Percentiles rank a stretch among this genome's conserved stretches.
Conservation (phyloP, 2,113 vertebrate species). For the Melanerpes aurifrons region DNA sequence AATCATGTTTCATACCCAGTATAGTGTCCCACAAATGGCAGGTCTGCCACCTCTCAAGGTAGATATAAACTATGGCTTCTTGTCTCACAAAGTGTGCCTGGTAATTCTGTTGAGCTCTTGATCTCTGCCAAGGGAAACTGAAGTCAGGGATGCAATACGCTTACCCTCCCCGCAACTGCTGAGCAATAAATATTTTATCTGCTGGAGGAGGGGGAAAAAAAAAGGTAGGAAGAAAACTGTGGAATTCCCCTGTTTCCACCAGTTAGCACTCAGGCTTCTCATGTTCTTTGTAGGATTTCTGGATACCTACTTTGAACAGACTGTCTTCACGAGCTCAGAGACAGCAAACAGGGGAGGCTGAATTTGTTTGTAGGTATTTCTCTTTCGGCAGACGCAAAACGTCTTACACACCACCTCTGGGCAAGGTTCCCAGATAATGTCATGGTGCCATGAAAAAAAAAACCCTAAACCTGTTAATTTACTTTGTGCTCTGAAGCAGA, state of each 20-base stretch:
- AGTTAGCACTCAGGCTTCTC: background rate
- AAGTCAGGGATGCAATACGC: background rate
- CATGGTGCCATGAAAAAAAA: constrained; percentile 4
- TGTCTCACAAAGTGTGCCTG: background rate
- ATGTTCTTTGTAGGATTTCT: background rate
- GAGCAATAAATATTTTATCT: constrained; percentile 1
- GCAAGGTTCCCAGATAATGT: constrained; percentile 25
- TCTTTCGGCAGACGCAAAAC: background rate
- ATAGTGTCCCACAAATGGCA: background rate
- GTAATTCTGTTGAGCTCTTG: background rate
- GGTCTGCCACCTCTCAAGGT: background rate
- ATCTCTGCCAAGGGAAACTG: background rate
- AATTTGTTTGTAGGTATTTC: background rate
- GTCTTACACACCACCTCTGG: background rate
- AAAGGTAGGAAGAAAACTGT: background rate
- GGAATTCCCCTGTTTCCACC: background rate
- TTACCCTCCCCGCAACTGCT: background rate
- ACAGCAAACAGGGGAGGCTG: background rate
- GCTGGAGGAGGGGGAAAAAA: background rate
- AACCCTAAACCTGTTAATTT: constrained; percentile 13
- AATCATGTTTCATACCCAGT: background rate
- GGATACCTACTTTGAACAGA: background rate
- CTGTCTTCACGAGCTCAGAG: background rate
- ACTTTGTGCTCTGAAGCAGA: background rate
- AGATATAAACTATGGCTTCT: background rate